Evolutionary conservation across 2,888 invertebrate species (phyloP).

Genomic region (Phalera bucephala): DNA sequence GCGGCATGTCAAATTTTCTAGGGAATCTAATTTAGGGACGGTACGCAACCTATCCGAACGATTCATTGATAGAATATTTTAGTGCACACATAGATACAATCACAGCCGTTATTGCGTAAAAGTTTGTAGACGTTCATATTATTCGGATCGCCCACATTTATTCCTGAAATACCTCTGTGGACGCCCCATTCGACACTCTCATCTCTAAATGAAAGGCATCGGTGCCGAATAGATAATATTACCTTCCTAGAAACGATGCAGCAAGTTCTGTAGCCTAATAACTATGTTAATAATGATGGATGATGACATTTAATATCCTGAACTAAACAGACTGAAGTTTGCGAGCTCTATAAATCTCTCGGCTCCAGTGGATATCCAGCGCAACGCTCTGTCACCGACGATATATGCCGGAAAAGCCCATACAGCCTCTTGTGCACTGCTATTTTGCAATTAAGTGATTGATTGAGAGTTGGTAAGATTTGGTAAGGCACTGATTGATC

Average conservation of each 20-base stretch:
- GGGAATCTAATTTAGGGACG: too few relatives aligned
- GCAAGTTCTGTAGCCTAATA: not conserved
- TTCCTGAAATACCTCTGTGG: too few relatives aligned
- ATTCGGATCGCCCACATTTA: too few relatives aligned
- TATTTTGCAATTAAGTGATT: constrained; percentile 2
- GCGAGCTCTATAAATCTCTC: constrained; percentile 35
- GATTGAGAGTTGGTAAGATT: not conserved
- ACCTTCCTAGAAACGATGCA: not conserved
- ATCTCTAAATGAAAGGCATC: too few relatives aligned
- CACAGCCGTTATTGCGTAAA: too few relatives aligned
- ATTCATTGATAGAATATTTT: too few relatives aligned
- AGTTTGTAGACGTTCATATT: too few relatives aligned
- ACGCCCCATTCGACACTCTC: too few relatives aligned
- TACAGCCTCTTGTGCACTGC: not conserved
- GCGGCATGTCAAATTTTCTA: too few relatives aligned
- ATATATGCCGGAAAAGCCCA: not conserved
- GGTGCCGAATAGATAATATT: too few relatives aligned
- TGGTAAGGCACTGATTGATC: constrained; percentile 5
- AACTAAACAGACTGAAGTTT: constrained; percentile 11
- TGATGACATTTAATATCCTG: constrained; percentile 32
- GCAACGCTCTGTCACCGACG: constrained; percentile 6
- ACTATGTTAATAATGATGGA: constrained; percentile 19
- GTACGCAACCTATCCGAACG: too few relatives aligned
- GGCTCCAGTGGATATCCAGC: constrained; percentile 19
- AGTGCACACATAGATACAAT: too few relatives aligned